A percentile compares a stretch with the other conserved stretches of the same genome.
Evolutionary conservation across 1,140 invertebrate genomes (phyloP).

Genomic region (Drosophila kohkoa): DNA sequence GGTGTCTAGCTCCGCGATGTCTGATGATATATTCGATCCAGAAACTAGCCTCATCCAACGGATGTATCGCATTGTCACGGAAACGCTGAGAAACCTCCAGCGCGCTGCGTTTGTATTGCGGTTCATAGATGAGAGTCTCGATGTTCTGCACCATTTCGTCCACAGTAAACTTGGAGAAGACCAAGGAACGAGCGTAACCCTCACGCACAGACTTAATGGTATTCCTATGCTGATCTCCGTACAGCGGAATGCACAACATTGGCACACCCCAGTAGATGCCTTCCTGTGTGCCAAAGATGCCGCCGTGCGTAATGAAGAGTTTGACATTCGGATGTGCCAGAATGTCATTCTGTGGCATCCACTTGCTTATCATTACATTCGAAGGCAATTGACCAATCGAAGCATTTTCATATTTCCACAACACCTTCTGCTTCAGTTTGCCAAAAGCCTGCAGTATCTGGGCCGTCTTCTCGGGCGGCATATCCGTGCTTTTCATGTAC

Average conservation of each 20-base stretch:
- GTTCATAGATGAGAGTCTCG: constrained; percentile 70
- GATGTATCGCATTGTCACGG: constrained; percentile 85
- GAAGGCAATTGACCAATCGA: constrained; percentile 84
- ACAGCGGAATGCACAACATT: constrained; percentile 88
- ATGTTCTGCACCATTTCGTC: constrained; percentile 70
- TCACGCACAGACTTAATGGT: constrained; percentile 75
- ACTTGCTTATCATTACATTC: constrained; percentile 88
- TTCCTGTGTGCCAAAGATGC: constrained; percentile 89
- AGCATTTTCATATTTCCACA: constrained; percentile 88
- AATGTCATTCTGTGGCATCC: constrained; percentile 89
- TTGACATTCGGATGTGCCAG: constrained; percentile 86
- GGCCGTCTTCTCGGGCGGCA: constrained; percentile 83
- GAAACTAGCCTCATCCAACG: constrained; percentile 86
- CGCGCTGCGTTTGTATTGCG: constrained; percentile 77
- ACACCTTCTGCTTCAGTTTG: constrained; percentile 87
- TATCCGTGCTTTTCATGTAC: constrained; percentile 86
- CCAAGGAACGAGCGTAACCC: constrained; percentile 75
- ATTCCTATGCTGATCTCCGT: constrained; percentile 86
- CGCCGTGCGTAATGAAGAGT: constrained; percentile 89
- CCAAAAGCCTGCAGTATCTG: constrained; percentile 86
- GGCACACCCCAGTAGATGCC: constrained; percentile 88
- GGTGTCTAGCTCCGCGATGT: constrained; percentile 85
- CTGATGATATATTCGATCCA: constrained; percentile 87
- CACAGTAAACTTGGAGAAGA: constrained; percentile 72
- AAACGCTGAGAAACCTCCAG: constrained; percentile 82